Percentiles rank a stretch among this genome's conserved stretches.
phyloP scores from a whole-genome alignment of 2,797 vertebrate species.

The Phylloscopus collybita region DNA sequence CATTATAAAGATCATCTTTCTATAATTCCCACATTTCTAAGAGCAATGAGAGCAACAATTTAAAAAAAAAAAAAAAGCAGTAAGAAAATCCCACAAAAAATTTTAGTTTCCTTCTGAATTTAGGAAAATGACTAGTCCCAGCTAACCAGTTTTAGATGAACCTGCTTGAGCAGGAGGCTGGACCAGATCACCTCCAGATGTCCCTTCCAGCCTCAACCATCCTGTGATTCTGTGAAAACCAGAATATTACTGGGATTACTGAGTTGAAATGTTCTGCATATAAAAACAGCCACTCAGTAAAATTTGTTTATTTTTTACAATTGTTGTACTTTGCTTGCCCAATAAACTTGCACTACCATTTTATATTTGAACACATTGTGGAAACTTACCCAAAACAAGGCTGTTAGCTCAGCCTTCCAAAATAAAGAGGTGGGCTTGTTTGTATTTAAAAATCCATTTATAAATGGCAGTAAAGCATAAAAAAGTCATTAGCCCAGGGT shows the following conservation, averaged over 20 bases:
- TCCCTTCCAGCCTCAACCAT: neutral
- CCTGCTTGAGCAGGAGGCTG: neutral
- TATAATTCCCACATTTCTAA: neutral
- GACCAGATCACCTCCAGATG: neutral
- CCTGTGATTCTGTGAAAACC: neutral
- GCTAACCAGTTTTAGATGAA: neutral
- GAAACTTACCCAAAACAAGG: neutral
- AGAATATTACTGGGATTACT: neutral
- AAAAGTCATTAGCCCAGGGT: neutral
- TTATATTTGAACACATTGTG: neutral
- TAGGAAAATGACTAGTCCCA: neutral
- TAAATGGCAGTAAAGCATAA: neutral
- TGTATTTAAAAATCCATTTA: neutral
- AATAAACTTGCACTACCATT: neutral
- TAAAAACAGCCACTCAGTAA: neutral
- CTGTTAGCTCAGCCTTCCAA: neutral
- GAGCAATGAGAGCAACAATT: neutral
- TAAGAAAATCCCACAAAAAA: neutral
- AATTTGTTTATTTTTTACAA: neutral
- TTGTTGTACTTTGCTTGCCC: neutral
- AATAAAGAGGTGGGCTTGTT: neutral
- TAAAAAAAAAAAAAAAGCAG: neutral
- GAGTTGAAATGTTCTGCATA: neutral
- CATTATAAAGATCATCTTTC: neutral
- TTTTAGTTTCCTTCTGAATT: neutral